Conservation (phyloP, 2,888 invertebrate species). For the Tinea pellionella region DNA sequence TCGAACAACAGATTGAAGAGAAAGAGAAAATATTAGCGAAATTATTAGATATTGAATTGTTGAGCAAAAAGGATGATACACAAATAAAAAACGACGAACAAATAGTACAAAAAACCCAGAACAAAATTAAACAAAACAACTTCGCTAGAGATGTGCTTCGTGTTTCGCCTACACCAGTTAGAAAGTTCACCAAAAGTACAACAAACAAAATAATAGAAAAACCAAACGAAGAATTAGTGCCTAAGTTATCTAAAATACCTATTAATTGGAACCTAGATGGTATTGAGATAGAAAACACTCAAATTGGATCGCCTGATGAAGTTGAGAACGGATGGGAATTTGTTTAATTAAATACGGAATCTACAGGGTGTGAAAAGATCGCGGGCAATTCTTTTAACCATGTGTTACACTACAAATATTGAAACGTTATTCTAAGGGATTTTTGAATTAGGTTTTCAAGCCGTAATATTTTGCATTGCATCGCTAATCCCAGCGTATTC, state of each 20-base stretch:
- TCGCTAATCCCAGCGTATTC: no score
- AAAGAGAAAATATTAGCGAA: slow-evolving; percentile 80
- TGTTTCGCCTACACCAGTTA: no score
- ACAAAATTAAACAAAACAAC: slow-evolving; percentile 14
- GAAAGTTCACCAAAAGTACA: no score
- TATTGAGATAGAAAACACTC: slow-evolving; percentile 41
- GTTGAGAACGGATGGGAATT: slow-evolving; percentile 60
- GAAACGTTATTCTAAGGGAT: no score
- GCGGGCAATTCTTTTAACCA: no score
- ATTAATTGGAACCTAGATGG: slow-evolving; percentile 71
- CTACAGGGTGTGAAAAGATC: no score
- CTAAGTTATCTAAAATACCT: slow-evolving; percentile 64
- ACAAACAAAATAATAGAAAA: not conserved
- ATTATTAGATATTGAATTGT: slow-evolving; percentile 72
- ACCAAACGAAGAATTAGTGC: slow-evolving; percentile 36
- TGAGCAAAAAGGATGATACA: slow-evolving; percentile 32
- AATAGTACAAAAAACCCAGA: slow-evolving; percentile 17
- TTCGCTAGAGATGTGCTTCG: slow-evolving; percentile 12
- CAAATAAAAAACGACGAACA: slow-evolving; percentile 18
- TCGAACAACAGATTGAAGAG: slow-evolving; percentile 77
- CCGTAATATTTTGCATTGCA: no score
- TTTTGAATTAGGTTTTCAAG: no score
- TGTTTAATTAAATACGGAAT: slow-evolving; percentile 35
- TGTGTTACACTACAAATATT: no score
- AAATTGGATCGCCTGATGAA: slow-evolving; percentile 51